Base-by-base conservation (phyloP, 2,797 vertebrate species). In the Nasua narica region DNA sequence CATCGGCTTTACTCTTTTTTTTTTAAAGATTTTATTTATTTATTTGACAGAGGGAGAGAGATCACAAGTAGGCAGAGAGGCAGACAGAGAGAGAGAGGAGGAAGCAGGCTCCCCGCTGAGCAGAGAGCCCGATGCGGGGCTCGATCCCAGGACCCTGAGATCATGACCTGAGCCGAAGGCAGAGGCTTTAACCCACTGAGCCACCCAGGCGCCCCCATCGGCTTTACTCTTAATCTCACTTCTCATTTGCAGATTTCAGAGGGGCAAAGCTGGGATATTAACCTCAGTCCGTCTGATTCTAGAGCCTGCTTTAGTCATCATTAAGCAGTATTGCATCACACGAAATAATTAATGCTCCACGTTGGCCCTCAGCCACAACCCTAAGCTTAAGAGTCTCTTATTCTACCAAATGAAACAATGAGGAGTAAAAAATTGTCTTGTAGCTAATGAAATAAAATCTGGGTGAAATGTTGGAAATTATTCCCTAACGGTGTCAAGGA, bases 331-430 rank as follows among this genome's bases (percentile, higher is more conserved):
- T 15, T 85, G 58, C 48, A 85, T 92, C 74, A 77, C 56, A 78
- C 60, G 69, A 97, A 95, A 56, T 78, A 91, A 83, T 81, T 88
- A 92, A 84, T 87, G 35, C 8, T 16, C 14, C n/a, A 16, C 27
- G 7, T 50, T 69, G 48, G 27, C 48, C 85, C 37, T 9, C 65
- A 72, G 48, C 43, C 78, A 43, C 35, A 86, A 48, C 23, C 62
- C 27, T 86, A 29, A 83, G 86, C 48, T 92, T 79, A 70, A 91
- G 67, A 70, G 35, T 76, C 29, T 94, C 77, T 85, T 52, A 50
- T 58, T 76, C 69, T 72, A 81, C 43, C 32, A 82, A 37, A 48
- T 76, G 58, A 85, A 94, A 87, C 21, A 83, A 65, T 5, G 29
- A 91, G 54, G 19, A 91, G 40, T 83, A 62, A 91, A 96, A 86